Evolutionary conservation across 2,113 vertebrate genomes (phyloP).

Genomic region (Pterocles burchelli): DNA sequence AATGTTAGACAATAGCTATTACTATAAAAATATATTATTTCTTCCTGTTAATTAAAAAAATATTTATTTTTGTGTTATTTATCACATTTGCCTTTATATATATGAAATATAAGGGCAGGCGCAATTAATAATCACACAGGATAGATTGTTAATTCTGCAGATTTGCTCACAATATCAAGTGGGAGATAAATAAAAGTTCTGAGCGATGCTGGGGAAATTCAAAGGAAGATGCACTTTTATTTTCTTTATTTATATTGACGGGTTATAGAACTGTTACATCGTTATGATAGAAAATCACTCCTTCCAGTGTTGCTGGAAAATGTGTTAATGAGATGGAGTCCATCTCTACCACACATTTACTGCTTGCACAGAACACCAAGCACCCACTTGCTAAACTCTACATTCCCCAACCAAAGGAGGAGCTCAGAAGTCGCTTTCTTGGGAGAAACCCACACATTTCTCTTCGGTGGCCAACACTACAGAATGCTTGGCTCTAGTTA

Average conservation of each 20-base stretch:
- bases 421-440: background rate
- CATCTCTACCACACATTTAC: background rate
- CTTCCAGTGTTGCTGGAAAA: background rate
- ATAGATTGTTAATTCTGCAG: background rate
- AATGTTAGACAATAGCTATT: background rate
- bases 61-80: background rate
- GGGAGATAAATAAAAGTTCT: background rate
- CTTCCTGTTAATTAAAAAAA: background rate
- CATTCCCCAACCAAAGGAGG: background rate
- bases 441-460: background rate
- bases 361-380: background rate
- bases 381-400: background rate
- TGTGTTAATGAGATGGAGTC: background rate
- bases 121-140: background rate
- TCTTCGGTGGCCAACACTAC: background rate
- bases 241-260: background rate
- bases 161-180: background rate
- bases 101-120: background rate
- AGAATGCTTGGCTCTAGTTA: background rate
- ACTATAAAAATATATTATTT: background rate
- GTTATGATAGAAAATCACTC: background rate
- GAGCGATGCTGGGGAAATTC: background rate
- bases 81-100: background rate
- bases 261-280: background rate
- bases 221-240: background rate